phyloP scores from a whole-genome alignment of 1,140 invertebrate genomes.

The Theocolax elegans region DNA sequence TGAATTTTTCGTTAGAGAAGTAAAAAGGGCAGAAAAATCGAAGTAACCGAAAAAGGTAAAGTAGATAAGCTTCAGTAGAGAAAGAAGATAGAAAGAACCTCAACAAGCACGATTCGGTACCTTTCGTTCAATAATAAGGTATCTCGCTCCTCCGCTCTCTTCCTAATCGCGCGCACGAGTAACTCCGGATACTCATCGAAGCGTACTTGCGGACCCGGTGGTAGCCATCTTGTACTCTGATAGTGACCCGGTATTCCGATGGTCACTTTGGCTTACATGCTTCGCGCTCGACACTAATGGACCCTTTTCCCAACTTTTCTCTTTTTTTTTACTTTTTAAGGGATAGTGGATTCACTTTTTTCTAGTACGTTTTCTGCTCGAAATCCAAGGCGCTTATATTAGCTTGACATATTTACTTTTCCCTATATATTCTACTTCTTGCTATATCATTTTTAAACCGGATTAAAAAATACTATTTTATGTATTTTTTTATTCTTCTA shows the following conservation, averaged over 20 bases:
- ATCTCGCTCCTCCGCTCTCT: not conserved
- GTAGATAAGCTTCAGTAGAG: not conserved
- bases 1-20: too few relatives aligned
- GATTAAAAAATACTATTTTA: too few relatives aligned
- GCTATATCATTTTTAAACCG: too few relatives aligned
- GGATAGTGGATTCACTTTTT: too few relatives aligned
- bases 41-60: not conserved
- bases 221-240: not conserved
- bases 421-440: too few relatives aligned
- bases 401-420: too few relatives aligned
- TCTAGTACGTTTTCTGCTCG: not conserved
- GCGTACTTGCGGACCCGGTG: not conserved
- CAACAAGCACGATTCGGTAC: not conserved
- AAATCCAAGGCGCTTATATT: too few relatives aligned
- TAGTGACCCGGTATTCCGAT: not conserved
- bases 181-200: not conserved
- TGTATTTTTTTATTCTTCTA: too few relatives aligned
- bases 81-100: slow-evolving; percentile 3
- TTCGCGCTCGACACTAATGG: not conserved
- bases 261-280: slow-evolving; percentile 15
- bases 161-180: slow-evolving; percentile 16
- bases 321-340: too few relatives aligned
- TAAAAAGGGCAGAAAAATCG: slow-evolving; percentile 14
- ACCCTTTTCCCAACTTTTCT: too few relatives aligned
- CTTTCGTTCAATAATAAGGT: not conserved